Conservation (phyloP, 1,140 invertebrate genomes). For the Bursaphelenchus mucronatus region DNA sequence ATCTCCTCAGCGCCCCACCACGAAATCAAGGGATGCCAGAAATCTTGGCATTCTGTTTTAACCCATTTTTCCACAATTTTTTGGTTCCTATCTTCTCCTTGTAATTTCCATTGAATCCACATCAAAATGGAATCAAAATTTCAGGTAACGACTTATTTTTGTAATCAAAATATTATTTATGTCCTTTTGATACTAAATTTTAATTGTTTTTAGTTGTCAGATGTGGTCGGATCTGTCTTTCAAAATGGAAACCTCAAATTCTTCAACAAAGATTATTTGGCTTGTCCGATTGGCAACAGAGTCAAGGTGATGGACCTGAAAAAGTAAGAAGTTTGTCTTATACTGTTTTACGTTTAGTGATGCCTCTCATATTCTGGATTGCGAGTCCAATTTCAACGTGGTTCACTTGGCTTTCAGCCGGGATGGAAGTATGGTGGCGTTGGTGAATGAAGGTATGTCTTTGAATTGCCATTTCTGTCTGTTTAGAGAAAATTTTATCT, state of each 20-base stretch:
- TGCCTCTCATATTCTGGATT: slow-evolving; percentile 10
- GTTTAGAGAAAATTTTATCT: too few relatives aligned
- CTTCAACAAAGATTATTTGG: slow-evolving; percentile 12
- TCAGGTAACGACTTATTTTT: neutral
- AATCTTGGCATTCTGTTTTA: too few relatives aligned
- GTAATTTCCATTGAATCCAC: neutral
- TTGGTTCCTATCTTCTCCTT: too few relatives aligned
- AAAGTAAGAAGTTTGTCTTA: slow-evolving; percentile 6
- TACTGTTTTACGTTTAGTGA: neutral
- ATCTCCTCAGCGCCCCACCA: too few relatives aligned
- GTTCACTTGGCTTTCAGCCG: slow-evolving; percentile 8
- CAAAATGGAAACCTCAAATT: slow-evolving; percentile 17
- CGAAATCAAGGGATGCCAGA: too few relatives aligned
- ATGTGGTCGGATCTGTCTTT: slow-evolving; percentile 9
- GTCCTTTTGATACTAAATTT: too few relatives aligned
- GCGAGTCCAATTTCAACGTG: slow-evolving; percentile 18
- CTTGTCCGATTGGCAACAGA: slow-evolving; percentile 8
- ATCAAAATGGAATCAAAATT: slow-evolving; percentile 4
- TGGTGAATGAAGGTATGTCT: slow-evolving; percentile 19
- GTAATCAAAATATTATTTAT: neutral
- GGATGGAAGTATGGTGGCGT: neutral
- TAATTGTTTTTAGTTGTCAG: slow-evolving; percentile 4
- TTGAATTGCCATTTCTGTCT: neutral
- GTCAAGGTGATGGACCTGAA: slow-evolving; percentile 16
- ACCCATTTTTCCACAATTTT: too few relatives aligned